Evolutionary conservation across 2,888 invertebrate species (phyloP).

Genomic region (Exocentrus adspersus): DNA sequence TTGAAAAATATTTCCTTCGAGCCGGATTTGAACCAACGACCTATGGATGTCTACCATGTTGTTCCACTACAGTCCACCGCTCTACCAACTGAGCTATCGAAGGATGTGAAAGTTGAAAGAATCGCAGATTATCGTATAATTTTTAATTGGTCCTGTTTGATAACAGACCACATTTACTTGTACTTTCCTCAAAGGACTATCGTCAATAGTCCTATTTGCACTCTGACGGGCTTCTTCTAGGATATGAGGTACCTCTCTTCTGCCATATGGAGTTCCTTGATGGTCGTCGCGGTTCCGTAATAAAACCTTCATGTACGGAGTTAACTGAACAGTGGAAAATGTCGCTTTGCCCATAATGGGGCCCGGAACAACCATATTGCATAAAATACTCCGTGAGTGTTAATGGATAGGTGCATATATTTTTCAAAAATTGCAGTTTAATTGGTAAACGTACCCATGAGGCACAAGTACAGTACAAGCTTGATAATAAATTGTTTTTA

Average conservation of each 20-base stretch:
- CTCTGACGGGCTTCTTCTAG: neutral
- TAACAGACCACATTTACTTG: too few relatives aligned
- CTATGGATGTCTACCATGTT: constrained; percentile 65
- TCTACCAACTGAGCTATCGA: constrained; percentile 60
- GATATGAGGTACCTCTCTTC: too few relatives aligned
- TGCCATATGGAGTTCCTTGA: neutral
- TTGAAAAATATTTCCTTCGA: constrained; percentile 48
- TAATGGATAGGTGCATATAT: neutral
- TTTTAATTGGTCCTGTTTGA: neutral
- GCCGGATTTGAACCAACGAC: constrained; percentile 59
- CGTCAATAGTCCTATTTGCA: neutral
- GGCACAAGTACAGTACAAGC: neutral
- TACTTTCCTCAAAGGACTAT: too few relatives aligned
- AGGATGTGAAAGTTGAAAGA: constrained; percentile 38
- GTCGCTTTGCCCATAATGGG: constrained; percentile 7
- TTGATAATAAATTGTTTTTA: neutral
- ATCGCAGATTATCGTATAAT: neutral
- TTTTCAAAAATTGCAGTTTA: neutral
- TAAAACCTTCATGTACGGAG: neutral
- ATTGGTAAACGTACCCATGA: constrained; percentile 1
- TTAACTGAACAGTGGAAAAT: constrained; percentile 9
- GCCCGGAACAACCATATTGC: neutral
- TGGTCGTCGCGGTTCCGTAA: neutral
- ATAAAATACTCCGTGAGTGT: constrained; percentile 4
- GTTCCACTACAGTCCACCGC: constrained; percentile 54